Percentiles rank a stretch among this genome's conserved stretches.
Evolutionary conservation across 2,888 invertebrate genomes (phyloP).

Genomic region (Dolichopus griseipennis): DNA sequence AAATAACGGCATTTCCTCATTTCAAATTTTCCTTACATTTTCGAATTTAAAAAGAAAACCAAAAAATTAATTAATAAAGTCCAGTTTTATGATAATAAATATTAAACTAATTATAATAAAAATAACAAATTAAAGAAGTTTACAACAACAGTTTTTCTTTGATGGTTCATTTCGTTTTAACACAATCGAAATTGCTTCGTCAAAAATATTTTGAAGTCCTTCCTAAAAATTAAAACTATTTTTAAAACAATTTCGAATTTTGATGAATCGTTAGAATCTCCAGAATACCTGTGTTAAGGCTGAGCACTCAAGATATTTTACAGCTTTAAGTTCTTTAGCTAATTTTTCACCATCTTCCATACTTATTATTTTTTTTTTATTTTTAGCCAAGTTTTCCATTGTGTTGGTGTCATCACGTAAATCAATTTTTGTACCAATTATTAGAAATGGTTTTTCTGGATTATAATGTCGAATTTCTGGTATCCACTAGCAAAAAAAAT

Average conservation of each 20-base stretch:
- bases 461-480: slow-evolving; percentile 99
- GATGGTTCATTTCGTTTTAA: slow-evolving; percentile 95
- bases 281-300: slow-evolving; percentile 80
- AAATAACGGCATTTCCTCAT: too few species aligned
- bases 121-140: slow-evolving; percentile 59
- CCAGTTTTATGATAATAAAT: too few species aligned
- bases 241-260: too few species aligned
- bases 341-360: slow-evolving; percentile 95
- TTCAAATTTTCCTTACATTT: too few species aligned
- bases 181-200: slow-evolving; percentile 97
- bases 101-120: too few species aligned
- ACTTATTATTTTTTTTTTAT: slow-evolving; percentile 96
- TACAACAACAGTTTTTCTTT: slow-evolving; percentile 76
- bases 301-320: slow-evolving; percentile 99
- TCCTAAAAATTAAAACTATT: slow-evolving; percentile 59
- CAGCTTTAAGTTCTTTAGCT: slow-evolving; percentile 95
- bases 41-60: too few species aligned
- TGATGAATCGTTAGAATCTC: too few species aligned
- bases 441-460: slow-evolving; percentile 94
- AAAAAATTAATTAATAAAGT: too few species aligned
- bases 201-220: slow-evolving; percentile 98
- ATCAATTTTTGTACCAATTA: slow-evolving; percentile 98
- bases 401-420: slow-evolving; percentile 93
- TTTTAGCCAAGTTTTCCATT: slow-evolving; percentile 93
- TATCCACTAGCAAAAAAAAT: slow-evolving; percentile 69